These are phyloP conservation scores for Chironex yamaguchii DNA, from an alignment of 30 jellyfish, hydroid and myxozoan species.

Conservation along the genomic window DNA sequence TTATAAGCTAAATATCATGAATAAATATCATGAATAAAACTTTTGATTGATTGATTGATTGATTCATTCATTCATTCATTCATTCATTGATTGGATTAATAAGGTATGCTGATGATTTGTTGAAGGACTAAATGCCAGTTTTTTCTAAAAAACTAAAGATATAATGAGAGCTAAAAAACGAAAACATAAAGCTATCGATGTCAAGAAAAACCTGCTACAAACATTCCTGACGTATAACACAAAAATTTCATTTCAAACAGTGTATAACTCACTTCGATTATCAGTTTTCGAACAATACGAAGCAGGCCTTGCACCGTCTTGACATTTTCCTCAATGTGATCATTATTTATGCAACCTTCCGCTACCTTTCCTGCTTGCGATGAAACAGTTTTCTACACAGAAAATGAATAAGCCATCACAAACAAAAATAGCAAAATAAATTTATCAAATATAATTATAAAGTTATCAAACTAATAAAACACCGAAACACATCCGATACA, in stretches of 20 bases:
- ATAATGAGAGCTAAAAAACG: too few relatives aligned
- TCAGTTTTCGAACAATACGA: constrained; percentile 44
- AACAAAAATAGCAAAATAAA: neutral
- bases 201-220: neutral
- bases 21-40: too few relatives aligned
- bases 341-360: constrained; percentile 28
- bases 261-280: constrained; percentile 84
- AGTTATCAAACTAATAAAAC: too few relatives aligned
- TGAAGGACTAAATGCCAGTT: too few relatives aligned
- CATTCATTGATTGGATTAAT: too few relatives aligned
- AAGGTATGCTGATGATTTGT: too few relatives aligned
- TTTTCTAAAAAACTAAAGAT: too few relatives aligned
- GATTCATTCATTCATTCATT: too few relatives aligned
- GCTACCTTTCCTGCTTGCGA: constrained; percentile 78
- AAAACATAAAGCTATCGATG: too few relatives aligned
- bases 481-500: too few relatives aligned
- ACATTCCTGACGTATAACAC: neutral
- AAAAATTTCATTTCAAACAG: neutral
- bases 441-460: neutral
- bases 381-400: constrained; percentile 70
- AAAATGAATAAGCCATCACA: neutral
- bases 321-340: constrained; percentile 39
- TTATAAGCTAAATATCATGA: too few relatives aligned
- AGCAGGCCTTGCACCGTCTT: constrained; percentile 57
- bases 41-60: too few relatives aligned